These are phyloP conservation scores for Sipha maydis DNA, from an alignment of 2,888 invertebrate genomes.

Conservation along the genomic window DNA sequence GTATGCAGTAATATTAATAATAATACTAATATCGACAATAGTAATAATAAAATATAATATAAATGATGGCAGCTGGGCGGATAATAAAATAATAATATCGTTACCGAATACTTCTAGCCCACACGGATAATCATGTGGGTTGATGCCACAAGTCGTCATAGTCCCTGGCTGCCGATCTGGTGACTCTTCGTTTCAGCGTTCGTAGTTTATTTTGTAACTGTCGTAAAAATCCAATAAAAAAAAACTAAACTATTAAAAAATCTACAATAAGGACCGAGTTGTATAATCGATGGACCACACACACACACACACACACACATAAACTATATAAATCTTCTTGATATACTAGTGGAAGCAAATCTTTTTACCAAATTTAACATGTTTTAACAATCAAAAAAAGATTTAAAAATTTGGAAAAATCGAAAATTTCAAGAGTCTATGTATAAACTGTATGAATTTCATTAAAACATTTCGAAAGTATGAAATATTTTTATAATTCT, in stretches of 20 bases:
- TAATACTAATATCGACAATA: neutral
- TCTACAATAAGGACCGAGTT: neutral
- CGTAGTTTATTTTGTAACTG: neutral
- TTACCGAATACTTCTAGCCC: slow-evolving; percentile 3
- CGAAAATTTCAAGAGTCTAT: no score
- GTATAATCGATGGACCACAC: neutral
- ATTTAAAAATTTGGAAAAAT: no score
- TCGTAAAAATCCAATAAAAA: neutral
- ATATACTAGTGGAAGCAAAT: no score
- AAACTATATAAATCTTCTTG: no score
- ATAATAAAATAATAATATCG: neutral
- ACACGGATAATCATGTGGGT: slow-evolving; percentile 16
- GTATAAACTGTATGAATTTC: no score
- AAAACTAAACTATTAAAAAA: neutral
- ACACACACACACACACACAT: neutral
- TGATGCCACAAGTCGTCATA: neutral
- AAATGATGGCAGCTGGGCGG: neutral
- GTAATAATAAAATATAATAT: neutral
- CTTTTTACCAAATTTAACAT: no score
- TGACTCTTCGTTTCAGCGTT: neutral
- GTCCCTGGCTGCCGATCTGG: neutral
- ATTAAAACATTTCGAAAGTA: no score
- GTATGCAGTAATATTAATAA: neutral
- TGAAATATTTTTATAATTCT: no score
- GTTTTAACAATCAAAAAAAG: no score